phyloP scores from a whole-genome alignment of 30 jellyfish, hydroid and myxozoan genomes.

The Phacellophora camtschatica region DNA sequence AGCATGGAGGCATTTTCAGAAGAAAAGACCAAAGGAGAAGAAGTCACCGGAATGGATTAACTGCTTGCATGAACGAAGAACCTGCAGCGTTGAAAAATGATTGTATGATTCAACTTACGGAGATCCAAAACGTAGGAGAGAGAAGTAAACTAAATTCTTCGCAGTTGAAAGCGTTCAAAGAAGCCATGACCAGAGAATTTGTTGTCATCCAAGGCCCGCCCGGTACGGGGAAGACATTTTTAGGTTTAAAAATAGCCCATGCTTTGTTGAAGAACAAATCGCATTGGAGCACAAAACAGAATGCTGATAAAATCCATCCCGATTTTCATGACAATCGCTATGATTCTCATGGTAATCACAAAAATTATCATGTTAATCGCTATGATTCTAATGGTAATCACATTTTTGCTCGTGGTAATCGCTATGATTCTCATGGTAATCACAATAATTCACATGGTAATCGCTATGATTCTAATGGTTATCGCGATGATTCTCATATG shows the following conservation, averaged over 20 bases:
- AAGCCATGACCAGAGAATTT: conserved; percentile 47
- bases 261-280: conserved; percentile 55
- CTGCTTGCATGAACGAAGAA: no score
- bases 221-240: conserved; percentile 89
- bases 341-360: background rate
- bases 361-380: background rate
- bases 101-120: background rate
- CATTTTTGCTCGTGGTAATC: background rate
- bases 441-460: background rate
- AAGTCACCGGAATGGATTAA: no score
- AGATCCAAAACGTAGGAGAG: background rate
- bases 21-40: no score
- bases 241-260: conserved; percentile 66
- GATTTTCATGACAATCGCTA: background rate
- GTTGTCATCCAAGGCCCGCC: conserved; percentile 95
- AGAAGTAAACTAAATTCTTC: background rate
- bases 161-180: conserved; percentile 30
- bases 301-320: no score
- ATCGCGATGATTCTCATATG: conserved; percentile 33
- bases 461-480: background rate
- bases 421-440: background rate
- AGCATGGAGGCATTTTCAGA: no score
- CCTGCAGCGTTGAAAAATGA: no score
- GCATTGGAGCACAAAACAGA: background rate
- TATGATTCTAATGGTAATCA: background rate